Evolutionary conservation across 2,888 invertebrate genomes (phyloP).

Genomic region (Dolichopus griseipennis): DNA sequence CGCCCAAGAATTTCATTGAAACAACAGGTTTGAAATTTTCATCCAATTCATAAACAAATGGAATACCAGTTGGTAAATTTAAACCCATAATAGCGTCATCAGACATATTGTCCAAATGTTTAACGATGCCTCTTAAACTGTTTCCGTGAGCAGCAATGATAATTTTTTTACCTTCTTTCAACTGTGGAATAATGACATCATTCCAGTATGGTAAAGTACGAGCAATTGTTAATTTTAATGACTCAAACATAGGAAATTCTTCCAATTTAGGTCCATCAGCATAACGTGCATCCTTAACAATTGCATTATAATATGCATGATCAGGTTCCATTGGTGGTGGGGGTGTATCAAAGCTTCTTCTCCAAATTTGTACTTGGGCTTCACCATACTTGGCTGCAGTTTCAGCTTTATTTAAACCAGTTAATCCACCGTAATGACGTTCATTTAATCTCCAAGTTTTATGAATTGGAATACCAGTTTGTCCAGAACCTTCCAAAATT

Average conservation of each 20-base stretch:
- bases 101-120: conserved; percentile 74
- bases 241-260: conserved; percentile 79
- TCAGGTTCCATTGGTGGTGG: conserved; percentile 76
- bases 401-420: conserved; percentile 81
- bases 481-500: conserved; percentile 60
- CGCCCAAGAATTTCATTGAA: conserved; percentile 71
- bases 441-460: conserved; percentile 83
- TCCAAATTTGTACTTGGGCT: conserved; percentile 75
- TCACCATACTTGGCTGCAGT: conserved; percentile 83
- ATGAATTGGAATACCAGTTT: conserved; percentile 57
- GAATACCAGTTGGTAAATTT: conserved; percentile 73
- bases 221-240: conserved; percentile 72
- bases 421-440: conserved; percentile 79
- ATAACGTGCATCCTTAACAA: conserved; percentile 70
- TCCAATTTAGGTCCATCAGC: conserved; percentile 62
- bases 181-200: conserved; percentile 62
- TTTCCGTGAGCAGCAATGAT: conserved; percentile 85
- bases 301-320: conserved; percentile 67
- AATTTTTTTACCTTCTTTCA: conserved; percentile 71
- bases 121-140: conserved; percentile 78
- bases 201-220: conserved; percentile 86
- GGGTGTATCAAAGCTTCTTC: conserved; percentile 75
- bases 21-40: conserved; percentile 66
- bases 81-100: conserved; percentile 69
- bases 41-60: conserved; percentile 71